Conservation (phyloP, 1,140 invertebrate genomes). For the Phthorimaea operculella region DNA sequence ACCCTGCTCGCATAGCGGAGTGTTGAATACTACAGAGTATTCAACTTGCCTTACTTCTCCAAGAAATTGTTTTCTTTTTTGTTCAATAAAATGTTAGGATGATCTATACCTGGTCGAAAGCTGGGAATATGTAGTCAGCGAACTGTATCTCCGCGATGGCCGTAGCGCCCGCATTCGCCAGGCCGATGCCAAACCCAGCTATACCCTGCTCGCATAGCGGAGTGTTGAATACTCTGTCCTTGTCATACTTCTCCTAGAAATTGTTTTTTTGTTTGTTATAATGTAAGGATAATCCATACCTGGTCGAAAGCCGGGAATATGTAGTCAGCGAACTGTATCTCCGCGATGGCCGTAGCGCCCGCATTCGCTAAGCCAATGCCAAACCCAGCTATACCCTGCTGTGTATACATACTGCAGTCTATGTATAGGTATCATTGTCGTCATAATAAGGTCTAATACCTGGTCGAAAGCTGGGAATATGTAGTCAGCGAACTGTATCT, state of each 20-base stretch:
- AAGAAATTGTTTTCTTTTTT: slow-evolving; percentile 85
- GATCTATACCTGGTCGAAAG: too few relatives aligned
- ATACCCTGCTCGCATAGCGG: too few relatives aligned
- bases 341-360: slow-evolving; percentile 94
- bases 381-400: too few relatives aligned
- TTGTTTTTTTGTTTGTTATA: too few relatives aligned
- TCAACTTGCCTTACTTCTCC: slow-evolving; percentile 27
- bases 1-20: slow-evolving; percentile 36
- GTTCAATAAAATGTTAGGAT: slow-evolving; percentile 96
- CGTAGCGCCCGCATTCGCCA: too few relatives aligned
- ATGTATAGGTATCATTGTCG: too few relatives aligned
- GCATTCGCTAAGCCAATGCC: too few relatives aligned
- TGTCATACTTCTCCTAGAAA: slow-evolving; percentile 91
- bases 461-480: slow-evolving; percentile 99
- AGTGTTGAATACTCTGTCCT: slow-evolving; percentile 96
- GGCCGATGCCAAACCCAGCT: too few relatives aligned
- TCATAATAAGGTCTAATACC: slow-evolving; percentile 70
- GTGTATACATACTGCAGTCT: slow-evolving; percentile 83
- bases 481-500: slow-evolving; percentile 99
- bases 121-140: too few relatives aligned
- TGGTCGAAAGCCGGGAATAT: too few relatives aligned
- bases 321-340: slow-evolving; percentile 99
- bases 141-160: too few relatives aligned
- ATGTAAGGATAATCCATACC: too few relatives aligned
- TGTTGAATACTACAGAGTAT: slow-evolving; percentile 92